A percentile compares a stretch with the other conserved stretches of the same genome.
phyloP scores from a whole-genome alignment of 2,113 vertebrate species.

The Apaloderma vittatum region DNA sequence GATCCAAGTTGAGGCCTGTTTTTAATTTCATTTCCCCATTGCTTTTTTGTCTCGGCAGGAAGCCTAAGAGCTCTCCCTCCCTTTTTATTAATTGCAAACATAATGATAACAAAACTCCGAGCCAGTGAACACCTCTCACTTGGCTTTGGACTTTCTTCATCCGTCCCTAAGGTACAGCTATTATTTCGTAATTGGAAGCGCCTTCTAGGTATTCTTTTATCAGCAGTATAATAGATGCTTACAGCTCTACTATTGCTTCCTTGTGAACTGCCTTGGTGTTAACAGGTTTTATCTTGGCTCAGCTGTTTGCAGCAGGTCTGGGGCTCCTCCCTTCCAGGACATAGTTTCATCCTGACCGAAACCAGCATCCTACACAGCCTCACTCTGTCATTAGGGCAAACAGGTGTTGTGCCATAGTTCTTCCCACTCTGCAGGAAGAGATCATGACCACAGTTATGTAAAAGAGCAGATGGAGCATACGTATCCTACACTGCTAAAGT shows the following conservation, averaged over 20 bases:
- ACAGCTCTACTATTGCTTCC: background rate
- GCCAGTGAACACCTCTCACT: background rate
- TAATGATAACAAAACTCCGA: background rate
- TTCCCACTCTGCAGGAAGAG: conserved; percentile 25
- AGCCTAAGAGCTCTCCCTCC: background rate
- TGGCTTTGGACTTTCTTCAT: conserved; percentile 55
- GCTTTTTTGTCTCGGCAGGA: background rate
- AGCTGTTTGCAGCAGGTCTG: conserved; percentile 1
- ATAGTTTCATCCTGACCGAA: conserved; percentile 31
- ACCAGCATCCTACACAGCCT: background rate
- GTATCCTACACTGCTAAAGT: background rate
- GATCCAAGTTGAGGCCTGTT: background rate
- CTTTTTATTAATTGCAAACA: conserved; percentile 5
- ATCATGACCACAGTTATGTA: background rate
- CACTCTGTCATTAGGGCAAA: background rate
- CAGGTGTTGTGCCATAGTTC: background rate
- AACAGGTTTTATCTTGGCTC: conserved; percentile 30
- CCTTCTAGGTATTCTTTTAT: conserved; percentile 46
- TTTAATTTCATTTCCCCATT: background rate
- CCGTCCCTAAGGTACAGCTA: conserved; percentile 34
- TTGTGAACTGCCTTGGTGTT: background rate
- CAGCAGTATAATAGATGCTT: background rate
- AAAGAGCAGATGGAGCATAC: background rate
- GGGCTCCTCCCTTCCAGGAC: conserved; percentile 8
- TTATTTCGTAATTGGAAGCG: conserved; percentile 30